Percentiles rank a stretch among this genome's conserved stretches.
phyloP scores from a whole-genome alignment of 2,113 vertebrate species.

The Oreochromis niloticus region DNA sequence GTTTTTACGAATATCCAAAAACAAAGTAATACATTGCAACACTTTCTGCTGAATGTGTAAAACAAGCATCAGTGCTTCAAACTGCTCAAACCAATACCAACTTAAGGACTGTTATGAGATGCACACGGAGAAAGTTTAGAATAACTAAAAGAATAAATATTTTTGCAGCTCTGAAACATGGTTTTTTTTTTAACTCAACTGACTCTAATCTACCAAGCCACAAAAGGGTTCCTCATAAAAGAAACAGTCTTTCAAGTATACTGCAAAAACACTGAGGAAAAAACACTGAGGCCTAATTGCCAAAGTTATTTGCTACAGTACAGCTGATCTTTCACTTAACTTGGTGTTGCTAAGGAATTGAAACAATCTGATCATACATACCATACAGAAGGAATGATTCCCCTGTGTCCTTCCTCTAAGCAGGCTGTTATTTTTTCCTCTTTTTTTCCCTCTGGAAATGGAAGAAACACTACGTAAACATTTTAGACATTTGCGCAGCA shows the following conservation, averaged over 20 bases:
- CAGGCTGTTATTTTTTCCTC: not conserved
- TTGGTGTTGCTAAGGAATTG: not conserved
- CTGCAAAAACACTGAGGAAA: not conserved
- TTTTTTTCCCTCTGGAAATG: not conserved
- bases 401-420: not conserved
- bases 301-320: not conserved
- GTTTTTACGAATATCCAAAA: not conserved
- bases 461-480: constrained; percentile 35
- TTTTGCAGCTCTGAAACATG: not conserved
- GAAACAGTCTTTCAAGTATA: not conserved
- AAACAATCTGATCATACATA: constrained; percentile 41
- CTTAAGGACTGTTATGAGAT: not conserved
- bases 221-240: not conserved
- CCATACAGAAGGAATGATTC: constrained; percentile 40
- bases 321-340: not conserved
- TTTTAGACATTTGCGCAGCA: constrained; percentile 44
- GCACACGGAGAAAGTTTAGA: not conserved
- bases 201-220: not conserved
- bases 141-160: not conserved
- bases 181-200: not conserved
- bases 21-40: not conserved
- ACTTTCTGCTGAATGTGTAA: not conserved
- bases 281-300: not conserved
- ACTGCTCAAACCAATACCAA: not conserved
- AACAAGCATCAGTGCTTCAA: not conserved